Evolutionary conservation across 23 tunicate species (phyloP).

Genomic region (Ciona savignyi): DNA sequence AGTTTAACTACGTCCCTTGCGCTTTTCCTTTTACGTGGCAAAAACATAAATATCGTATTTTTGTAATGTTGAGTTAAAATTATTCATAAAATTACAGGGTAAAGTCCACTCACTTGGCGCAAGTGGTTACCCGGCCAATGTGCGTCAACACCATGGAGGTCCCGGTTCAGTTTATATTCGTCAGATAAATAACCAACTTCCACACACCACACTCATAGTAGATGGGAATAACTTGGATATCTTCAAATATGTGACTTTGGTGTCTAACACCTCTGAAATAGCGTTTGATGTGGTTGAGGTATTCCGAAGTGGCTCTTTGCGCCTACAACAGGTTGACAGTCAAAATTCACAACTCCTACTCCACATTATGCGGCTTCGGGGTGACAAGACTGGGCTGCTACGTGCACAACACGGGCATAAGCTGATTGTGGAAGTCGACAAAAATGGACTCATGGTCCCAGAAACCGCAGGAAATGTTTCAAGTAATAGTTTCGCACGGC

Average conservation of each 20-base stretch:
- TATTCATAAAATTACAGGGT: constrained; percentile 8
- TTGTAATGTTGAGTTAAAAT: too few species aligned
- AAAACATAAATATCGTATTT: too few species aligned
- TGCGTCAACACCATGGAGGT: constrained; percentile 7
- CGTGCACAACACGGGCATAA: constrained; percentile 4
- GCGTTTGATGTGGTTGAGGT: background rate
- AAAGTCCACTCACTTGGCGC: constrained; percentile 4
- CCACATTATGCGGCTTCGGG: background rate
- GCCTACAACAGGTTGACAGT: background rate
- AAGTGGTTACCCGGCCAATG: background rate
- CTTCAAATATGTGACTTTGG: constrained; percentile 10
- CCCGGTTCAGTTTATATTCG: constrained; percentile 10
- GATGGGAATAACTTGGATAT: constrained; percentile 17
- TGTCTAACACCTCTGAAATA: background rate
- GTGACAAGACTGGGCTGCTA: constrained; percentile 18
- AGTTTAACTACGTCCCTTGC: too few species aligned
- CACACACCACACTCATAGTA: background rate
- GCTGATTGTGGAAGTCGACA: constrained; percentile 7
- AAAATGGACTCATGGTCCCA: constrained; percentile 4
- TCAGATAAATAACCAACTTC: constrained; percentile 12
- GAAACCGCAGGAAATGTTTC: too few species aligned
- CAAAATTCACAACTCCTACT: background rate
- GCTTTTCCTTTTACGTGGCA: too few species aligned
- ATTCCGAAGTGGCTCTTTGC: background rate
- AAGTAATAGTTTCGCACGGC: constrained; percentile 11